These are phyloP conservation scores for Pseudoatta argentina DNA, from an alignment of 1,140 invertebrate species.

Conservation along the genomic window DNA sequence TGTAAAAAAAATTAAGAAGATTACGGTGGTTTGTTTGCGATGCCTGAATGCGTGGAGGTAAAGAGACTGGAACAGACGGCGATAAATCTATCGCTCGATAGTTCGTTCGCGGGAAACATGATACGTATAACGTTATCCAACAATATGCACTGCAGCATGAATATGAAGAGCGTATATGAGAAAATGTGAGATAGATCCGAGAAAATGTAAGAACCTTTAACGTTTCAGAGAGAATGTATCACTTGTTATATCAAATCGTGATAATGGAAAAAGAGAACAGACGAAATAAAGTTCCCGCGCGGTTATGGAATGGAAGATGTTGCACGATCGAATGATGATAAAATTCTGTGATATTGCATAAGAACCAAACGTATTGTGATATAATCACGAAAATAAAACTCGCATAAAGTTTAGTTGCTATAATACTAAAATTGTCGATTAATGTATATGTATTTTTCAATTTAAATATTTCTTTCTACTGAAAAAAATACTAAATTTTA, in stretches of 20 bases:
- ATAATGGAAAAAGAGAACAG: slow-evolving; percentile 30
- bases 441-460: too few species aligned
- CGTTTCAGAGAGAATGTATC: slow-evolving; percentile 39
- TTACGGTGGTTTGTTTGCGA: slow-evolving; percentile 38
- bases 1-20: slow-evolving; percentile 43
- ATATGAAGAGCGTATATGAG: slow-evolving; percentile 21
- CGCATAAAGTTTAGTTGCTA: neutral
- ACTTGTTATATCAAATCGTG: slow-evolving; percentile 10
- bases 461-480: too few species aligned
- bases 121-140: slow-evolving; percentile 56
- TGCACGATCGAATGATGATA: neutral
- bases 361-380: neutral
- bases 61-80: slow-evolving; percentile 37
- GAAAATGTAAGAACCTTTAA: slow-evolving; percentile 51
- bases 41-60: slow-evolving; percentile 4
- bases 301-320: neutral
- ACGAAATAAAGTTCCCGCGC: neutral
- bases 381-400: neutral
- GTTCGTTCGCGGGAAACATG: slow-evolving; percentile 49
- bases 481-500: too few species aligned
- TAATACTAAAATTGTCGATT: neutral
- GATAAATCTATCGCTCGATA: slow-evolving; percentile 56
- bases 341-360: neutral
- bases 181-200: slow-evolving; percentile 22
- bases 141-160: slow-evolving; percentile 1